Percentiles rank a stretch among this genome's conserved stretches.
Evolutionary conservation across 2,888 invertebrate genomes (phyloP).

Genomic region (Drosophila maculinotata): DNA sequence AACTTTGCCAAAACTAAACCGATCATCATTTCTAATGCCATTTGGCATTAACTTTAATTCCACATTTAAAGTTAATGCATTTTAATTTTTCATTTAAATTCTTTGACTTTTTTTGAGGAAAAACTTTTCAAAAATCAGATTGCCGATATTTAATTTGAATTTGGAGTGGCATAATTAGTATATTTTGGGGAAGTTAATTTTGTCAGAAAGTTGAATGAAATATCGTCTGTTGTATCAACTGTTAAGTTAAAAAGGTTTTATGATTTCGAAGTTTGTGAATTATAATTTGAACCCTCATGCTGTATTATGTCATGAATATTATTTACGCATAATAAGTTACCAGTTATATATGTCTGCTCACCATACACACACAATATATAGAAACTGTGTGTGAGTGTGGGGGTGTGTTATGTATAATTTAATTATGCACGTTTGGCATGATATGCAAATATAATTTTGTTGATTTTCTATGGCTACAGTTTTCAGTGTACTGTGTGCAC

Average conservation of each 20-base stretch:
- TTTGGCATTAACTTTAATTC: too few relatives aligned
- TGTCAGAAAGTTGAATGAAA: too few relatives aligned
- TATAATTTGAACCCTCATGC: not conserved
- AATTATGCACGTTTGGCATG: conserved; percentile 49
- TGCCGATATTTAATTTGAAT: too few relatives aligned
- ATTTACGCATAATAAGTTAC: not conserved
- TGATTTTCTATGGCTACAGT: conserved; percentile 45
- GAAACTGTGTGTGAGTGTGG: conserved; percentile 1
- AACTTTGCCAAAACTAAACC: too few relatives aligned
- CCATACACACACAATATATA: not conserved
- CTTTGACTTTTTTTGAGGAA: too few relatives aligned
- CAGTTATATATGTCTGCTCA: not conserved
- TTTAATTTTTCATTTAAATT: too few relatives aligned
- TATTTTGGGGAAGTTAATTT: too few relatives aligned
- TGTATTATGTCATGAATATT: not conserved
- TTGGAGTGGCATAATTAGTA: too few relatives aligned
- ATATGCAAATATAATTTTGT: conserved; percentile 56
- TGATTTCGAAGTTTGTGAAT: not conserved
- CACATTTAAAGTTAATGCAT: too few relatives aligned
- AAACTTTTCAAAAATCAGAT: too few relatives aligned
- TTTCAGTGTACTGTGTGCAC: conserved; percentile 3
- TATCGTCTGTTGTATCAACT: too few relatives aligned
- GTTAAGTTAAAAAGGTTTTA: not conserved
- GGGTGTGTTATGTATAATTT: conserved; percentile 42
- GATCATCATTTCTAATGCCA: too few relatives aligned